Evolutionary conservation across 2,888 invertebrate genomes (phyloP), one percentile per base, ranked within the genome.

Genomic region (Adela reaumurella): DNA sequence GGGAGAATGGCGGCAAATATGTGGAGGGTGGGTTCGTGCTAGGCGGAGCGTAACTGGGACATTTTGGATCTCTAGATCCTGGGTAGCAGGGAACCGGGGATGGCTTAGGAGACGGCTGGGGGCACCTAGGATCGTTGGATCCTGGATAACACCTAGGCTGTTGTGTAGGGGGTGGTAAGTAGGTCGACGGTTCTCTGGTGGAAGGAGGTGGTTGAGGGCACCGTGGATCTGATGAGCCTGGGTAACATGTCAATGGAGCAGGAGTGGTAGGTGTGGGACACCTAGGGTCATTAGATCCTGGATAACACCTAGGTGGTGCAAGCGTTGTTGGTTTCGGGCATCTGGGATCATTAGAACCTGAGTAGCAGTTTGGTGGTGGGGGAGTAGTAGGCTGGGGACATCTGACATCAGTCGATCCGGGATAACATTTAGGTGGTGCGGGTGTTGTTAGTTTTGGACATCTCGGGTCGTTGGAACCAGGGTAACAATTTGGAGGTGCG

Each of bases 1-100:
- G 61, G 1, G 74, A 70, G 56, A 74, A 71, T 11, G 81, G 81
- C 5, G 80, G 78, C 28, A 81, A 62, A 53, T 81, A 81, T 10
- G 76, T 74, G 1, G 73, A 65, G 16, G 57, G 57, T 6, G 56
- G 56, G 42, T 55, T 51, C 6, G 55, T 53, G 49, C 17, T 64
- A 58, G 17, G 16, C n/a, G 46, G 46, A 3, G 29, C 28, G 35
- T 14, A 20, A 8, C 16, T 28, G 3, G 61, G 62, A 52, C 65
- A 67, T 46, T 59, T 56, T 3, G 63, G 62, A 56, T 67, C 65
- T 14, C 52, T 55, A 3, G 61, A 62, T 48, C 66, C 66, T 18
- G 68, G 68, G 50, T 55, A 58, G 43, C 59, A 58, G 24, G 19
- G 20, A 20, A 18, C 5, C 8, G 24, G 4, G 4, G 24, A 6